Conservation (phyloP, 2,888 invertebrate genomes). For the Crocallis elinguaria region DNA sequence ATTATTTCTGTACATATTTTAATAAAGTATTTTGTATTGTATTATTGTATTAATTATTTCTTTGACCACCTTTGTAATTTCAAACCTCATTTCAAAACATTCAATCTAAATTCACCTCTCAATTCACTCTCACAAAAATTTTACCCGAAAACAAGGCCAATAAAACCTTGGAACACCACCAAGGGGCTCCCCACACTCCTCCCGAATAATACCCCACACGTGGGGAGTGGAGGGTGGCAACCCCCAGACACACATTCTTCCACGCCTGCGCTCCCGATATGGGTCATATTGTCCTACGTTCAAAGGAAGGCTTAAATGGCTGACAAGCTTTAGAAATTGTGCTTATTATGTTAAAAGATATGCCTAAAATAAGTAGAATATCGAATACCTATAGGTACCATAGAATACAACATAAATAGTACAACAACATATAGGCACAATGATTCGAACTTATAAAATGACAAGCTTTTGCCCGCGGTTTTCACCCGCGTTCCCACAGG, state of each 20-base stretch:
- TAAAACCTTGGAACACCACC: constrained; percentile 47
- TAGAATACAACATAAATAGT: too few relatives aligned
- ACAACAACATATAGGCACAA: too few relatives aligned
- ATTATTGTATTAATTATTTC: too few relatives aligned
- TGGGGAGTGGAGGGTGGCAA: constrained; percentile 42
- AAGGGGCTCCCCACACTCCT: constrained; percentile 38
- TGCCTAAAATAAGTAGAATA: not conserved
- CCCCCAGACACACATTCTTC: constrained; percentile 71
- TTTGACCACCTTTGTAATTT: too few relatives aligned
- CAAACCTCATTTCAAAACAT: too few relatives aligned
- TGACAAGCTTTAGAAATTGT: constrained; percentile 17
- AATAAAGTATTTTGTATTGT: too few relatives aligned
- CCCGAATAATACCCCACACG: constrained; percentile 59
- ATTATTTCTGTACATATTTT: too few relatives aligned
- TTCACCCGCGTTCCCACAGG: too few relatives aligned
- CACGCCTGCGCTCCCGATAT: constrained; percentile 76
- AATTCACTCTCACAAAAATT: constrained; percentile 12
- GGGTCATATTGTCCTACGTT: constrained; percentile 71
- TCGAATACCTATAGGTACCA: not conserved
- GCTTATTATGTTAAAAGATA: constrained; percentile 10
- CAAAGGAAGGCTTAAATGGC: constrained; percentile 43
- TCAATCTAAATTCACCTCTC: not conserved
- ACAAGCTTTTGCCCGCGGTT: too few relatives aligned
- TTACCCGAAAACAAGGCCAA: constrained; percentile 40
- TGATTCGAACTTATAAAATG: too few relatives aligned